Conservation (phyloP, 2,113 vertebrate genomes). For the Chloropsis cyanopogon region DNA sequence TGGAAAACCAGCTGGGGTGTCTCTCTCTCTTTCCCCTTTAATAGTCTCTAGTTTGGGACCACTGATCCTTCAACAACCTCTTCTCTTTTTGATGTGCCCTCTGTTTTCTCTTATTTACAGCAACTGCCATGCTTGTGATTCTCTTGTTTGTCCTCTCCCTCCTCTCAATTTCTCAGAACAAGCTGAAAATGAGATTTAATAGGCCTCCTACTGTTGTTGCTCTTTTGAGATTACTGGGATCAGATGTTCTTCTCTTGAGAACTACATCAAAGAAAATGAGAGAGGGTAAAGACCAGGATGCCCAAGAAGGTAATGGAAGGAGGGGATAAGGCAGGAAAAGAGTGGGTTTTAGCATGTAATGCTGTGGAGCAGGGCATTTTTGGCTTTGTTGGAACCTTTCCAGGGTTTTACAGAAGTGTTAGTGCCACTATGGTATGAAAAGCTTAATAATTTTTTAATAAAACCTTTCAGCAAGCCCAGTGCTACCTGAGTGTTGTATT, state of each 20-base stretch:
- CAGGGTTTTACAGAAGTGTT: neutral
- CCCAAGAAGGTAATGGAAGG: neutral
- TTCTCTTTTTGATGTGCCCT: constrained; percentile 42
- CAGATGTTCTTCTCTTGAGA: constrained; percentile 59
- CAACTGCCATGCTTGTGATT: constrained; percentile 40
- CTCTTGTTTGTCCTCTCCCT: constrained; percentile 22
- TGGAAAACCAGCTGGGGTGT: neutral
- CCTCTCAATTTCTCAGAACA: constrained; percentile 56
- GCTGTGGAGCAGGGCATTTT: neutral
- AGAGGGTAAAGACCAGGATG: constrained; percentile 6
- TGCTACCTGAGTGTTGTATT: neutral
- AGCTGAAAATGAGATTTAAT: constrained; percentile 58
- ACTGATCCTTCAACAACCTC: constrained; percentile 31
- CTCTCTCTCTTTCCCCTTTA: neutral
- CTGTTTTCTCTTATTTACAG: constrained; percentile 51
- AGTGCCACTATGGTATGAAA: neutral
- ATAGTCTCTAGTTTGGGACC: constrained; percentile 1
- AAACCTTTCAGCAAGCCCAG: neutral
- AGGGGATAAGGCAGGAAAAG: neutral
- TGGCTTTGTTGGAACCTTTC: neutral
- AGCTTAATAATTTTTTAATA: constrained; percentile 7
- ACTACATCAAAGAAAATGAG: constrained; percentile 49
- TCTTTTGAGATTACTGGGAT: constrained; percentile 69
- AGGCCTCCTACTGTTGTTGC: constrained; percentile 54
- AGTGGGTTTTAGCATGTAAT: neutral